phyloP scores from a whole-genome alignment of 1,140 invertebrate species.

The Panonychus citri region DNA sequence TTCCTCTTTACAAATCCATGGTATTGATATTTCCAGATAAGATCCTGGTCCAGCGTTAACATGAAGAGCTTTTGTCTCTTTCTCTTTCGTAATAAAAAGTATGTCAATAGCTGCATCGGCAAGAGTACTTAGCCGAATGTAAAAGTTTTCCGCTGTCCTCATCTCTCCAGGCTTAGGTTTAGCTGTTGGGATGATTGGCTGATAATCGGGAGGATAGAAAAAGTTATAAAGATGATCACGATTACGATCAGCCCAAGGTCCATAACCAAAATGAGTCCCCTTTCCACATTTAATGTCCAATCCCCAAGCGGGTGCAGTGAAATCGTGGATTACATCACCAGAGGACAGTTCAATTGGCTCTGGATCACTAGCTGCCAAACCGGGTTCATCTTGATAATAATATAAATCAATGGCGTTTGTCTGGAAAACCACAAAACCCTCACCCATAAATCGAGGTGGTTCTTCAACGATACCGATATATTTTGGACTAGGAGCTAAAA shows the following conservation, averaged over 20 bases:
- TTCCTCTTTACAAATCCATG: conserved; percentile 60
- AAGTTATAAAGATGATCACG: conserved; percentile 83
- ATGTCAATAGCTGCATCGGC: conserved; percentile 82
- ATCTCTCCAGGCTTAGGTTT: conserved; percentile 59
- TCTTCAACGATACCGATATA: conserved; percentile 81
- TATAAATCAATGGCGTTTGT: conserved; percentile 82
- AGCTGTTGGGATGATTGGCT: conserved; percentile 18
- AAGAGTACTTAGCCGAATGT: conserved; percentile 66
- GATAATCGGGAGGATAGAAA: conserved; percentile 50
- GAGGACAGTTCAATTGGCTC: conserved; percentile 71
- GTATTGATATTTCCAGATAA: conserved; percentile 82
- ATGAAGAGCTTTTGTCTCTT: conserved; percentile 84
- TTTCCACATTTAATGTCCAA: conserved; percentile 89
- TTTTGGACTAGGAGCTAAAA: conserved; percentile 74
- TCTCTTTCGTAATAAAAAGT: conserved; percentile 76
- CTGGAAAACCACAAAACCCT: conserved; percentile 88
- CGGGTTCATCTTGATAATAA: conserved; percentile 87
- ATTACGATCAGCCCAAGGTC: conserved; percentile 92
- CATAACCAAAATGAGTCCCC: conserved; percentile 89
- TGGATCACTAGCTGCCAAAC: conserved; percentile 62
- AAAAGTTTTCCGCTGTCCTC: conserved; percentile 67
- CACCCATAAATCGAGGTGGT: conserved; percentile 87
- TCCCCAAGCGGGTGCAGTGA: conserved; percentile 76
- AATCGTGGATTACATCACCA: conserved; percentile 61
- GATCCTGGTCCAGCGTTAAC: conserved; percentile 77